Base-by-base conservation (phyloP, 2,888 invertebrate genomes). In the Cynaeus angustus region DNA sequence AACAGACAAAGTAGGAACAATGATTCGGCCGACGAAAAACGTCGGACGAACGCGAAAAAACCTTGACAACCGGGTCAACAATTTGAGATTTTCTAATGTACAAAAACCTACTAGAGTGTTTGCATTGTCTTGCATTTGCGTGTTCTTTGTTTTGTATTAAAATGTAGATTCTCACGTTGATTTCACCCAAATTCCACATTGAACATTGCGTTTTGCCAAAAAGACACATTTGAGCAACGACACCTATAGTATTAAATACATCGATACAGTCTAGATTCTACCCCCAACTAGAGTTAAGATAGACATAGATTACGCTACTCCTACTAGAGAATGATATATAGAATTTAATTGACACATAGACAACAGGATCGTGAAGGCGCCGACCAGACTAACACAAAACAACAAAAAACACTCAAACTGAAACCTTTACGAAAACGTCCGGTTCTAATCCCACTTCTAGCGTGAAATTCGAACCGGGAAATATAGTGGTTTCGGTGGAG, bases 141-240 rank as follows among this genome's bases (percentile, higher is more conserved):
- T 67, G 53, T 61, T 69, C 38, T 30, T 62, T 37, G 33, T 62
- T 62, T 50, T 41, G n/a, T 66, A 46, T 38, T 21, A 14, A 30
- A 56, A 48, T 28, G 14, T 45, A 38, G 33, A 38, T 76, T 76
- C 45, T 75, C 77, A 80, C 78, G 79, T 82, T 82, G 83, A 82
- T 79, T 85, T 85, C 86, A 86, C 86, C 86, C 86, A 86, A 86
- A 86, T 86, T 86, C 86, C 86, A 83, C 80, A 83, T 82, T 75
- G 79, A 80, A 83, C 80, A 82, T 81, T 82, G 83, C 84, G 84
- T 83, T 82, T 83, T 84, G 84, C 84, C 84, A 84, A 83, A 84
- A 83, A 81, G 83, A 83, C 82, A 83, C 73, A 77, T 75, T 80
- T 82, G 84, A 85, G 83, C 85, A 85, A 85, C 85, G 85, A 85